These are phyloP conservation scores for Aphelenchoides besseyi DNA, from an alignment of 1,140 invertebrate species.

Conservation along the genomic window DNA sequence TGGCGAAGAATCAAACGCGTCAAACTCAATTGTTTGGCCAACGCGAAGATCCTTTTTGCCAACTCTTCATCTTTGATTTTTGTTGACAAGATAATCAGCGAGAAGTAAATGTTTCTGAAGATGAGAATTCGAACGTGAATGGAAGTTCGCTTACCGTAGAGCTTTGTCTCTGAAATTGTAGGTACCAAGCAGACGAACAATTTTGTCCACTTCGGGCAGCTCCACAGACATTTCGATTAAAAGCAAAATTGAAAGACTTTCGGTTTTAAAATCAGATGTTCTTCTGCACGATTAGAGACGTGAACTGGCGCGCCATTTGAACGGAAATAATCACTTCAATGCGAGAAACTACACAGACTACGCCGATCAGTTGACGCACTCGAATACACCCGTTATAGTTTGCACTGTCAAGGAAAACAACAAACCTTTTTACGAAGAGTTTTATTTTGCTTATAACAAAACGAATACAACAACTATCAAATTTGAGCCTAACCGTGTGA, in stretches of 20 bases:
- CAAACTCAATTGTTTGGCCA: conserved; percentile 24
- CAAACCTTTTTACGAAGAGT: no score
- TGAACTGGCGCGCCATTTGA: no score
- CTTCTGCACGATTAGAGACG: no score
- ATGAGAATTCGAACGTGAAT: neutral
- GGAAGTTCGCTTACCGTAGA: neutral
- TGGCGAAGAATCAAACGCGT: conserved; percentile 21
- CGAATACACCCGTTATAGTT: no score
- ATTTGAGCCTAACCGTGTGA: neutral
- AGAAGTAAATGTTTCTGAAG: conserved; percentile 30
- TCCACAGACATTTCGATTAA: neutral
- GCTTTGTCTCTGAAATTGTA: conserved; percentile 7
- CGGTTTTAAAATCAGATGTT: no score
- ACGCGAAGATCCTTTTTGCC: conserved; percentile 22
- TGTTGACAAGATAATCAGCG: conserved; percentile 18
- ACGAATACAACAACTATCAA: neutral
- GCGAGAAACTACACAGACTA: no score
- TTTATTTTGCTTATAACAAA: neutral
- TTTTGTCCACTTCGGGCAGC: neutral
- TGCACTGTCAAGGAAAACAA: no score
- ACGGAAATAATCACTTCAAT: no score
- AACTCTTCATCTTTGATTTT: conserved; percentile 17
- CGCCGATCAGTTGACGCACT: no score
- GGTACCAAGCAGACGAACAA: neutral
- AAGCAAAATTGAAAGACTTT: neutral